Conservation (phyloP, 2,888 invertebrate genomes). For the Caenorhabditis sp. region DNA sequence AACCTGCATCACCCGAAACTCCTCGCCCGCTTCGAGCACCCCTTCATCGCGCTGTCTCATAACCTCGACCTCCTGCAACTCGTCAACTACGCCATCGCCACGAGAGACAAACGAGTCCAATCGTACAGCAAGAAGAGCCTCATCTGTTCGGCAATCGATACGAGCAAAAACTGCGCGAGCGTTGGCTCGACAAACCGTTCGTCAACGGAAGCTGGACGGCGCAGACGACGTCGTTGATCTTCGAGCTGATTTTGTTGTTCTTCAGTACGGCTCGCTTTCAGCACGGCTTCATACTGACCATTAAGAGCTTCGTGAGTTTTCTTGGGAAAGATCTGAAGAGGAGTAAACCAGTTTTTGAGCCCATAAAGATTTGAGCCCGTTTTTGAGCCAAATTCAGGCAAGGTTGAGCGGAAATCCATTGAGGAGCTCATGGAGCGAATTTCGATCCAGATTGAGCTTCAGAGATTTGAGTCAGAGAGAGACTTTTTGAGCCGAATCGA, state of each 20-base stretch:
- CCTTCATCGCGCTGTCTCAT: slow-evolving; percentile 3
- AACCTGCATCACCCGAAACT: slow-evolving; percentile 1
- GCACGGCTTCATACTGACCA: slow-evolving; percentile 20
- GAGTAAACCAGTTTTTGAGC: too few relatives aligned
- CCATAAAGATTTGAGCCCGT: too few relatives aligned
- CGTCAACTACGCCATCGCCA: slow-evolving; percentile 35
- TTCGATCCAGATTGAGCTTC: too few relatives aligned
- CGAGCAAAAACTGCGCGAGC: slow-evolving; percentile 2
- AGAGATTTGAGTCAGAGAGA: too few relatives aligned
- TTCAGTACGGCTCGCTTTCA: slow-evolving; percentile 35
- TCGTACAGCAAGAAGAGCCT: slow-evolving; percentile 3
- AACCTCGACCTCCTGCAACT: slow-evolving; percentile 50
- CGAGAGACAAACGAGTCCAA: background rate
- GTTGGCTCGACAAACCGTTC: slow-evolving; percentile 22
- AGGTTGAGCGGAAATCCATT: too few relatives aligned
- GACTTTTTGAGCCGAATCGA: too few relatives aligned
- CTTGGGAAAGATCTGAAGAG: too few relatives aligned
- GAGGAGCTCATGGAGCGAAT: too few relatives aligned
- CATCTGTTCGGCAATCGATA: slow-evolving; percentile 1
- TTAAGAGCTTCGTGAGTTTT: slow-evolving; percentile 8
- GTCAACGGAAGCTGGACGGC: slow-evolving; percentile 12
- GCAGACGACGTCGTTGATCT: background rate
- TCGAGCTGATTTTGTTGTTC: slow-evolving; percentile 20
- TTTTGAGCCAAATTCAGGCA: too few relatives aligned
- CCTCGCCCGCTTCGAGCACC: slow-evolving; percentile 19